A percentile compares a stretch with the other conserved stretches of the same genome.
phyloP scores from a whole-genome alignment of 2,888 invertebrate genomes.

The Cataglyphis altisquamis region DNA sequence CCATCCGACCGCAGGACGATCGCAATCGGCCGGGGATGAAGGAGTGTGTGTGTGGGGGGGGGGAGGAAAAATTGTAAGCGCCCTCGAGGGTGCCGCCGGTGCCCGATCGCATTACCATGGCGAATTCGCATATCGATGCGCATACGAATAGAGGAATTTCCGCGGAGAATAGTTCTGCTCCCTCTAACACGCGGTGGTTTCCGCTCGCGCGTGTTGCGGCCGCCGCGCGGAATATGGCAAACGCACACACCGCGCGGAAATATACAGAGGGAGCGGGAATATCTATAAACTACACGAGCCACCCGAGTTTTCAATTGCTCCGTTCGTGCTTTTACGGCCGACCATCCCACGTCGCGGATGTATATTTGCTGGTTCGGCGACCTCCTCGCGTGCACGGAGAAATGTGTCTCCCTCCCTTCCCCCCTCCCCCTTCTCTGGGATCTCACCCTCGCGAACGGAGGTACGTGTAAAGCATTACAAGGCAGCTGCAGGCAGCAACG shows the following conservation, averaged over 20 bases:
- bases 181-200: neutral
- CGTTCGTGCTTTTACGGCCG: constrained; percentile 70
- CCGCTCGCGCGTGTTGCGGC: constrained; percentile 22
- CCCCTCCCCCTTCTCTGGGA: neutral
- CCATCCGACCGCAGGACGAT: constrained; percentile 26
- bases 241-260: constrained; percentile 56
- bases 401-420: constrained; percentile 23
- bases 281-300: constrained; percentile 67
- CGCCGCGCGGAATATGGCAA: neutral
- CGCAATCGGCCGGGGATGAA: constrained; percentile 51
- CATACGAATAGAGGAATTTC: constrained; percentile 64
- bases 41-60: neutral
- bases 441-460: neutral
- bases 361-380: constrained; percentile 27
- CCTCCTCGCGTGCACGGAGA: constrained; percentile 53
- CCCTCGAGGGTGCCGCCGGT: constrained; percentile 57
- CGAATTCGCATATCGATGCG: constrained; percentile 71
- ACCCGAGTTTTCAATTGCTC: constrained; percentile 73
- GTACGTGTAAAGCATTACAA: constrained; percentile 11
- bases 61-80: constrained; percentile 60
- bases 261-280: constrained; percentile 56
- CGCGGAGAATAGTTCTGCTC: constrained; percentile 33
- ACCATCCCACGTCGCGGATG: constrained; percentile 23
- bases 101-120: constrained; percentile 64
- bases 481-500: neutral